Evolutionary conservation across 2,797 vertebrate species (phyloP).

Genomic region (Aselliscus stoliczkanus): DNA sequence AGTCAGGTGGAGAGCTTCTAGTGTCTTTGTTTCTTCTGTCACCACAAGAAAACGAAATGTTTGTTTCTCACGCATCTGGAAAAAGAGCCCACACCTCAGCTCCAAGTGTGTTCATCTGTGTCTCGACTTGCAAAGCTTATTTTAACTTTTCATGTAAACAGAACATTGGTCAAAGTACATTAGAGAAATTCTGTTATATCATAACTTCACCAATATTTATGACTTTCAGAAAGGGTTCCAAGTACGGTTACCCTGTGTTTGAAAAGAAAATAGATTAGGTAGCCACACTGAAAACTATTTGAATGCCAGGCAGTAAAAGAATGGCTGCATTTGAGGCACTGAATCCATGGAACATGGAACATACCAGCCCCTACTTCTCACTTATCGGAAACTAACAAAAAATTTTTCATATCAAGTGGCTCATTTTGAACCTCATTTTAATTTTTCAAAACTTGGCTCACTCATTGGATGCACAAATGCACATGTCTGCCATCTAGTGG

Average conservation of each 20-base stretch:
- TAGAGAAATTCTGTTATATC: not conserved
- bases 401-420: not conserved
- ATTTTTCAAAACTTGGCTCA: not conserved
- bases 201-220: not conserved
- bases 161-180: not conserved
- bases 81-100: not conserved
- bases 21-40: not conserved
- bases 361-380: not conserved
- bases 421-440: not conserved
- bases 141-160: not conserved
- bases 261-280: not conserved
- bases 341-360: not conserved
- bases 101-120: too few relatives aligned
- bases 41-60: not conserved
- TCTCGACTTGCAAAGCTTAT: not conserved
- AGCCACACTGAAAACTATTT: not conserved
- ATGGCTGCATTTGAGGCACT: not conserved
- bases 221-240: not conserved
- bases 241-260: not conserved
- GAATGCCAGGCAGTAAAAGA: not conserved
- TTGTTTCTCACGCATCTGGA: not conserved
- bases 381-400: not conserved
- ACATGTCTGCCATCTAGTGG: constrained; percentile 67
- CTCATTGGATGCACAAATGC: not conserved
- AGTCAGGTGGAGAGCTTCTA: not conserved